These are phyloP conservation scores for Calycopis cecrops DNA, from an alignment of 1,140 invertebrate species.

Conservation along the genomic window DNA sequence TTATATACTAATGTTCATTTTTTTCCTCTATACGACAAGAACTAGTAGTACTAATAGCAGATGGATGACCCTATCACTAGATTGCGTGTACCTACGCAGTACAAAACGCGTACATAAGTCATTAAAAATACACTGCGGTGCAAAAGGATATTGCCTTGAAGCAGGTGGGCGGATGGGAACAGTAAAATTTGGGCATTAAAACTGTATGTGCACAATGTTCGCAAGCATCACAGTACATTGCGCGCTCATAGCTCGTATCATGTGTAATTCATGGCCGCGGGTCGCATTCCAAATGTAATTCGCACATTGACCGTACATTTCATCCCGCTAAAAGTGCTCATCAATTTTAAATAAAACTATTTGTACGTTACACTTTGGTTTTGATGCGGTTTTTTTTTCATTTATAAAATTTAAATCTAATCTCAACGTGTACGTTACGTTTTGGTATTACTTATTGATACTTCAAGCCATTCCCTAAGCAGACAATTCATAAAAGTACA, in stretches of 20 bases:
- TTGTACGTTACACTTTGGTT: background rate
- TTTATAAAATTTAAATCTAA: no score
- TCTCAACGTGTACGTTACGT: no score
- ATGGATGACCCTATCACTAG: no score
- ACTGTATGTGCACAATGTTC: constrained; percentile 9
- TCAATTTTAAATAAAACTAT: constrained; percentile 2
- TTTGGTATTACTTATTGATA: no score
- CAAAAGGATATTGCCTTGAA: background rate
- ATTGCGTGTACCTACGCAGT: background rate
- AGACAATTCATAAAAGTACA: no score
- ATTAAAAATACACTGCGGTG: background rate
- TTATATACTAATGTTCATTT: no score
- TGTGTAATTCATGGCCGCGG: constrained; percentile 56
- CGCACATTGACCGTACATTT: constrained; percentile 31
- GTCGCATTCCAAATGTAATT: constrained; percentile 66
- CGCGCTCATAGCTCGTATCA: constrained; percentile 48
- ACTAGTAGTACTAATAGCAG: no score
- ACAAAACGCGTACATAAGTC: background rate
- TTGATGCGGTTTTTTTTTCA: no score
- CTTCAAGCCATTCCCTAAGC: no score
- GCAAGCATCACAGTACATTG: constrained; percentile 43
- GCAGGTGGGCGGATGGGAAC: background rate
- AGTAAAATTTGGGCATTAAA: constrained; percentile 1
- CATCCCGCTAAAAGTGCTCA: background rate
- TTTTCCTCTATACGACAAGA: no score